These are phyloP conservation scores for Dryobota labecula DNA, from an alignment of 2,888 invertebrate species.

Conservation along the genomic window DNA sequence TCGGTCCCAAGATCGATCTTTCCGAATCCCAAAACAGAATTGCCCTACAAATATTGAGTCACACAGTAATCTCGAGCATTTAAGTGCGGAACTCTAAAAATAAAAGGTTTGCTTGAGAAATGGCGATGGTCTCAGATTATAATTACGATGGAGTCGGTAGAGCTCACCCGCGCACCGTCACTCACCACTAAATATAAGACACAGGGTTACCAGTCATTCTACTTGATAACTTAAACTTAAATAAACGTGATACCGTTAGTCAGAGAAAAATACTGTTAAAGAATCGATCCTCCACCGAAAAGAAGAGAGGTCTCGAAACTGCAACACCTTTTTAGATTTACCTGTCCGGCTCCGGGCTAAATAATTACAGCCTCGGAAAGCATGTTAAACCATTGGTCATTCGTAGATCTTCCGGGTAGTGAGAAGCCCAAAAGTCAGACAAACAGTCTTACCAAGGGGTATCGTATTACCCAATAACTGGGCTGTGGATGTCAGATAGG, in stretches of 20 bases:
- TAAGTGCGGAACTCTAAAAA: conserved; percentile 62
- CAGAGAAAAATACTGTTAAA: not conserved
- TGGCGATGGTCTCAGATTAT: conserved; percentile 85
- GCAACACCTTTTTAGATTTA: not conserved
- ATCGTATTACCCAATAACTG: too few relatives aligned
- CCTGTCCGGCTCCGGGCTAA: not conserved
- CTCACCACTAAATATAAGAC: conserved; percentile 85
- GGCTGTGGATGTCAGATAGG: too few relatives aligned
- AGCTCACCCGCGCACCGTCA: conserved; percentile 82
- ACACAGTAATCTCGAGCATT: conserved; percentile 52
- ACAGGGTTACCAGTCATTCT: conserved; percentile 48
- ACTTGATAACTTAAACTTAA: not conserved
- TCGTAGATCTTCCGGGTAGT: not conserved
- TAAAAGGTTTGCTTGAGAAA: conserved; percentile 74
- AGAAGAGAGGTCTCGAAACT: not conserved
- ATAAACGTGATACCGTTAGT: not conserved
- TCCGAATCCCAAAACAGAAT: conserved; percentile 10
- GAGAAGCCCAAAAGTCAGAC: not conserved
- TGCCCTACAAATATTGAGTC: conserved; percentile 40
- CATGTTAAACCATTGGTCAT: not conserved
- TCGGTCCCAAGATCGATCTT: conserved; percentile 8
- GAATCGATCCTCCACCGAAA: not conserved
- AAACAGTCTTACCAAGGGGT: not conserved
- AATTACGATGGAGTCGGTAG: conserved; percentile 77
- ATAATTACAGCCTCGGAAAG: not conserved